Conservation (phyloP, 2,797 vertebrate genomes). For the Aplochiton taeniatus region DNA sequence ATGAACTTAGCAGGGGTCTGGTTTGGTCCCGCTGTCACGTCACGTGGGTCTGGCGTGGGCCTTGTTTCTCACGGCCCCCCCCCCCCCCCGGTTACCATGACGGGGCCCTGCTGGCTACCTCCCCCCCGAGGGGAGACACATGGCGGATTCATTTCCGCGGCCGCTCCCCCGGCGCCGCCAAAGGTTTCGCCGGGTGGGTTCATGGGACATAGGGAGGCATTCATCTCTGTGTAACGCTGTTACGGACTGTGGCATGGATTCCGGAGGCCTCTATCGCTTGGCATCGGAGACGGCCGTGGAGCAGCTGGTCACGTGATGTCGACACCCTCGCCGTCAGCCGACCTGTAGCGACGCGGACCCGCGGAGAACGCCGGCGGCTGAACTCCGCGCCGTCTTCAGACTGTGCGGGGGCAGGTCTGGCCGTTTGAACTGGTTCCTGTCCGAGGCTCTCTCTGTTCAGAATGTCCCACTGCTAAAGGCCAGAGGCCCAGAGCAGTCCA, state of each 20-base stretch:
- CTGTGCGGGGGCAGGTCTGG: constrained; percentile 22
- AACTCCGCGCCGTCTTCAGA: constrained; percentile 29
- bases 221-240: constrained; percentile 21
- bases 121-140: constrained; percentile 59
- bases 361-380: no score
- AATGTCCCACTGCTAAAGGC: constrained; percentile 26
- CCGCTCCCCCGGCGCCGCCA: neutral
- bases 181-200: constrained; percentile 18
- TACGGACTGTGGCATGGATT: neutral
- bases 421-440: constrained; percentile 17
- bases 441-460: constrained; percentile 5
- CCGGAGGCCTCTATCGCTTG: constrained; percentile 37
- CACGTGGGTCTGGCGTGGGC: constrained; percentile 24
- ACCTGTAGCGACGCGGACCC: no score
- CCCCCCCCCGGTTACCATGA: constrained; percentile 20
- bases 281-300: constrained; percentile 30
- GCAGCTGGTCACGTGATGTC: constrained; percentile 19
- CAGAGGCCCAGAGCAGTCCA: constrained; percentile 7
- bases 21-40: constrained; percentile 21
- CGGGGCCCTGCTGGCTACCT: constrained; percentile 29
- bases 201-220: constrained; percentile 28
- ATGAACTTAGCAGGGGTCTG: constrained; percentile 41
- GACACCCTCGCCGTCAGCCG: constrained; percentile 10
- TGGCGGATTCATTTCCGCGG: constrained; percentile 50
- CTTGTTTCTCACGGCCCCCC: constrained; percentile 39